These are phyloP conservation scores for Andrena hattorfiana DNA, from an alignment of 2,888 invertebrate species.

Conservation along the genomic window DNA sequence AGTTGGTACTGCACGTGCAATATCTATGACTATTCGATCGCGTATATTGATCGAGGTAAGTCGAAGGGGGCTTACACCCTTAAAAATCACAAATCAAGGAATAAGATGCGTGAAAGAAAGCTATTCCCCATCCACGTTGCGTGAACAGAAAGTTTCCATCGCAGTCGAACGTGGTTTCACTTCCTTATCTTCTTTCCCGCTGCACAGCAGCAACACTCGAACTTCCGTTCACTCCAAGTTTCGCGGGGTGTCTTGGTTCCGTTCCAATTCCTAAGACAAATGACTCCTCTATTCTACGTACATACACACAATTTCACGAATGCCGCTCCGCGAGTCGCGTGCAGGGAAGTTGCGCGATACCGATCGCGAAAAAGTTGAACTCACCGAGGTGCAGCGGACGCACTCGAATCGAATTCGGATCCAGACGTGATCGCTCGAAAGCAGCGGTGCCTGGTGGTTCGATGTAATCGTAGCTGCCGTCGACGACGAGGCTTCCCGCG, in stretches of 20 bases:
- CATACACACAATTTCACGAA: neutral
- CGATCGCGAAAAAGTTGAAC: slow-evolving; percentile 5
- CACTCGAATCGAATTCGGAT: neutral
- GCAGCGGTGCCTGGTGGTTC: neutral
- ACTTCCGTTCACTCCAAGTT: slow-evolving; percentile 32
- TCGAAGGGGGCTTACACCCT: neutral
- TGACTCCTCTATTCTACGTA: neutral
- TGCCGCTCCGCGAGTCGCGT: neutral
- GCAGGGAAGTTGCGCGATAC: too few relatives aligned
- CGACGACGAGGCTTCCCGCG: slow-evolving; percentile 12
- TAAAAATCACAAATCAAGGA: too few relatives aligned
- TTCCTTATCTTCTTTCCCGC: slow-evolving; percentile 32
- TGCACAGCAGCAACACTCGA: neutral
- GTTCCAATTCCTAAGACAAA: slow-evolving; percentile 49
- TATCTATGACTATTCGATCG: slow-evolving; percentile 5
- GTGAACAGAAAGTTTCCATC: neutral
- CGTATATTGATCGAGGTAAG: neutral
- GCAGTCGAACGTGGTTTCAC: neutral
- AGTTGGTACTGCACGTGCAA: slow-evolving; percentile 16
- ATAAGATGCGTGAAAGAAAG: neutral
- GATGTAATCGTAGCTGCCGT: neutral
- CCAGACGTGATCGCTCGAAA: neutral
- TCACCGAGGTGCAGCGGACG: neutral
- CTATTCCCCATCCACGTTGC: neutral
- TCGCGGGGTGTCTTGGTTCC: slow-evolving; percentile 37